These are phyloP conservation scores for Oscheius myriophilus DNA, from an alignment of 2,888 invertebrate species.

Conservation along the genomic window DNA sequence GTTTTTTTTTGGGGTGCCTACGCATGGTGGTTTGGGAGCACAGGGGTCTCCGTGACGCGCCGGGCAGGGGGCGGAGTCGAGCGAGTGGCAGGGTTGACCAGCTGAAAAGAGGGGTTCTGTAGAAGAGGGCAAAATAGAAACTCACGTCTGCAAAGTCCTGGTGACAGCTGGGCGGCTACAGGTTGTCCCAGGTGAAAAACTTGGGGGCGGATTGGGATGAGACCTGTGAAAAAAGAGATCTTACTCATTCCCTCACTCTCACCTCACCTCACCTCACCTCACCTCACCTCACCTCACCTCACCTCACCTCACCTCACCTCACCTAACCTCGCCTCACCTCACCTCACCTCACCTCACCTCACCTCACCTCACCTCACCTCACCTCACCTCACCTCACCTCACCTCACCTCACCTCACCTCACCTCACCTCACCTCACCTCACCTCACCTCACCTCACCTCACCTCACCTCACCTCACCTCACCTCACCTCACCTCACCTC, in stretches of 20 bases:
- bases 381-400: no score
- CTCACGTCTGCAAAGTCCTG: neutral
- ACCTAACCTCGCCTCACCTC: no score
- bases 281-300: no score
- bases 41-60: slow-evolving; percentile 57
- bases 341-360: no score
- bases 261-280: no score
- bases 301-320: no score
- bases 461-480: no score
- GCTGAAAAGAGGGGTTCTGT: slow-evolving; percentile 32
- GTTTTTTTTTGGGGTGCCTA: slow-evolving; percentile 16
- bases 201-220: slow-evolving; percentile 29
- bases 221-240: neutral
- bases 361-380: no score
- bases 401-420: no score
- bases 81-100: slow-evolving; percentile 36
- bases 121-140: neutral
- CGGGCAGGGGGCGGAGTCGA: slow-evolving; percentile 55
- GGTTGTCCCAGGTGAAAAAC: slow-evolving; percentile 24
- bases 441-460: no score
- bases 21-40: slow-evolving; percentile 54
- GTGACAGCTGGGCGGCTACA: neutral
- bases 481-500: no score
- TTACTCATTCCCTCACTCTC: neutral
- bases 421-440: no score